Percentiles rank a stretch among this genome's conserved stretches.
These are phyloP conservation scores for Sylvicola fuscatus DNA, from an alignment of 2,888 invertebrate species.

Conservation along the genomic window DNA sequence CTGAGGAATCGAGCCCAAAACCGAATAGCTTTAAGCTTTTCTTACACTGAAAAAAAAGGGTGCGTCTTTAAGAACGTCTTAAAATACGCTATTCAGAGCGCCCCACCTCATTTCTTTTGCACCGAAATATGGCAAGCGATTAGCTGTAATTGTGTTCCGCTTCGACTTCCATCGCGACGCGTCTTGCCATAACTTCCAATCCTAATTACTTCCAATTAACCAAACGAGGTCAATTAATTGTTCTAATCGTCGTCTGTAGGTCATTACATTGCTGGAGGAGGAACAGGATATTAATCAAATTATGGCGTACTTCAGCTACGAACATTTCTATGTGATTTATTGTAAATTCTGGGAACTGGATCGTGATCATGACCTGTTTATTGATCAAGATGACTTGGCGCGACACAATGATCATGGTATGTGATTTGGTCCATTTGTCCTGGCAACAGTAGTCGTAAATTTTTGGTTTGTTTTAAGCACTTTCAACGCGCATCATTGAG, in stretches of 20 bases:
- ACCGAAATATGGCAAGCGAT: no score
- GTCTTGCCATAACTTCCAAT: slow-evolving; percentile 1
- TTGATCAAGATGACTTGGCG: slow-evolving; percentile 82
- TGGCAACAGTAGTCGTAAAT: background rate
- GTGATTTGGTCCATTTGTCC: slow-evolving; percentile 8
- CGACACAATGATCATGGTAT: slow-evolving; percentile 91
- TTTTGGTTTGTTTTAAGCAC: slow-evolving; percentile 33
- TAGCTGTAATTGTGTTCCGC: no score
- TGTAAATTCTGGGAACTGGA: slow-evolving; percentile 99
- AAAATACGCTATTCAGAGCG: no score
- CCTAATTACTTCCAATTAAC: no score
- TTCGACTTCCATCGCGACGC: no score
- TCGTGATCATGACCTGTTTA: slow-evolving; percentile 91
- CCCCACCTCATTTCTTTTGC: no score
- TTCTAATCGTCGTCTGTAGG: slow-evolving; percentile 23
- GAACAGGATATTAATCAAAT: slow-evolving; percentile 96
- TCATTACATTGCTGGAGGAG: slow-evolving; percentile 68
- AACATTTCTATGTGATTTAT: slow-evolving; percentile 99
- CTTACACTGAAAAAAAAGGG: no score
- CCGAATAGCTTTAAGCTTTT: no score
- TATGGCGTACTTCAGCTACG: slow-evolving; percentile 82
- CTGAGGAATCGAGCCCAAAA: no score
- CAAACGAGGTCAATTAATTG: background rate
- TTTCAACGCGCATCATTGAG: slow-evolving; percentile 92
- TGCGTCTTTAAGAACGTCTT: no score